Base-by-base conservation (phyloP, 1,140 invertebrate species). In the Ptiloglossa arizonensis region DNA sequence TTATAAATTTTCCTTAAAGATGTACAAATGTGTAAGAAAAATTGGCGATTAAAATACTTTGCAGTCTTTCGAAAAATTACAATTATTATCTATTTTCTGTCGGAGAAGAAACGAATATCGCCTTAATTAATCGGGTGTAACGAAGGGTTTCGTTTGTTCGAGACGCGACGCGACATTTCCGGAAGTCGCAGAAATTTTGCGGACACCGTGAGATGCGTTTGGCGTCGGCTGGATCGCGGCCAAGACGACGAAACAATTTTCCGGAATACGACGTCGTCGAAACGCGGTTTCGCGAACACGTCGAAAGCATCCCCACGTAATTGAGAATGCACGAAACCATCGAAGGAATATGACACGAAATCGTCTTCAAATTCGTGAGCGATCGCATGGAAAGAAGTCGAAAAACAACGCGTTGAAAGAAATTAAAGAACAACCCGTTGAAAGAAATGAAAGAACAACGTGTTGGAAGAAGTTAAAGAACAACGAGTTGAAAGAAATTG, bases 201-300 rank as follows among this genome's bases (percentile, higher is more conserved):
- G 67, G 52, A 41, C 35, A 69, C 48, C 60, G 46, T n/a, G 59
- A n/a, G n/a, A 50, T 11, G 60, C 27, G 22, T 74, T 41, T 46
- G 19, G 6, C 19, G 32, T 17, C 19, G 48, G 44, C 19, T 74
- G 60, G 71, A 59, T 62, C 57, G 27, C 29, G 8, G 54, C 74
- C 74, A 77, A 62, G 41, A 38, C 38, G 56, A 41, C 24, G 41
- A 77, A 77, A 77, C 66, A 70, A 77, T 77, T 52, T 69, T 70
- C 56, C 15, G 48, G 8, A 48, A 44, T 44, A n/a, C 24, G 62
- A 44, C 38, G n/a, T 5, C 17, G 44, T n/a, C 29, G 17, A 46
- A 27, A 56, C 17, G n/a, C 46, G 29, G n/a, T 60, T 69, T 38
- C 17, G 46, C 24, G 32, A 70, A 77, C 9, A 27, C 38, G 27